Percentiles rank a stretch among this genome's conserved stretches.
Evolutionary conservation across 1,140 invertebrate species (phyloP).

Genomic region (Calephelis nemesis): DNA sequence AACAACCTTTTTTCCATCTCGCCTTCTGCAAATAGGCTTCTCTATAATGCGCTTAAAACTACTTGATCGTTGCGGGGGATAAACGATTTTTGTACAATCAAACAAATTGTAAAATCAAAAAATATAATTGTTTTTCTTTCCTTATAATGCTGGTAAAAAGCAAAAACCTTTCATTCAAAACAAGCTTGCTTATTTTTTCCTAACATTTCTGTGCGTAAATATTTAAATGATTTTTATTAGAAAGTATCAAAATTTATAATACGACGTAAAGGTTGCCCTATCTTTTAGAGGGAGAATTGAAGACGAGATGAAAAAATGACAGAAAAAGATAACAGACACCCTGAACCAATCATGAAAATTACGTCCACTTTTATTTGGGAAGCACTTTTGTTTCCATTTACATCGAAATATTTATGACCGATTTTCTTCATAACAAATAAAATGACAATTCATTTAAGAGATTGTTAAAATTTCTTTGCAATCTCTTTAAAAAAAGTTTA

Average conservation of each 20-base stretch:
- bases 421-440: slow-evolving; percentile 14
- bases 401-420: slow-evolving; percentile 19
- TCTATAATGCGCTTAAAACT: slow-evolving; percentile 26
- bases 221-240: neutral
- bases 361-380: slow-evolving; percentile 34
- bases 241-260: slow-evolving; percentile 46
- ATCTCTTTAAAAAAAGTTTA: slow-evolving; percentile 3
- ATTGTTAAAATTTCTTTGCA: slow-evolving; percentile 9
- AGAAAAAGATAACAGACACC: slow-evolving; percentile 67
- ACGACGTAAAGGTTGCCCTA: slow-evolving; percentile 46
- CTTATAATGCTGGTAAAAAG: too few species aligned
- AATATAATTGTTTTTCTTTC: too few species aligned
- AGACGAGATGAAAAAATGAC: slow-evolving; percentile 65
- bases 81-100: too few species aligned
- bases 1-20: slow-evolving; percentile 77
- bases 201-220: too few species aligned
- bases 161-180: too few species aligned
- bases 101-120: too few species aligned
- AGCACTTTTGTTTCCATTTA: slow-evolving; percentile 29
- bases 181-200: too few species aligned
- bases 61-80: slow-evolving; percentile 39
- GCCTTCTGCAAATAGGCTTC: slow-evolving; percentile 65
- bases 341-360: slow-evolving; percentile 70
- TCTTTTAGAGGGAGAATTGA: slow-evolving; percentile 69
- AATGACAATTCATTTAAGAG: neutral